Evolutionary conservation across 2,113 vertebrate genomes (phyloP).

Genomic region (Leucoraja erinaceus): DNA sequence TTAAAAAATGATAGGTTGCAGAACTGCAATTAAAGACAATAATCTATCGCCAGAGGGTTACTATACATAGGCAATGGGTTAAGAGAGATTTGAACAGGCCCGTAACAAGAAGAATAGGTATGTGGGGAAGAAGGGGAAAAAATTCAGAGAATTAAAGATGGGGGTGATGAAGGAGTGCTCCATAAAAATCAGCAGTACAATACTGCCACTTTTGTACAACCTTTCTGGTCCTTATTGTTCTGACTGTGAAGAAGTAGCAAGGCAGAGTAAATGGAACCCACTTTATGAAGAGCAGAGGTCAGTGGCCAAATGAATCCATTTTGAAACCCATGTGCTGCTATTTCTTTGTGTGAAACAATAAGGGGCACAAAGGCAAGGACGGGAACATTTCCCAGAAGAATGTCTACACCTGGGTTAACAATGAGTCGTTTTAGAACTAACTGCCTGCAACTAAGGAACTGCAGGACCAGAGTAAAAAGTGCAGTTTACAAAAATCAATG

Average conservation of each 20-base stretch:
- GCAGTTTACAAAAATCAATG: conserved; percentile 8
- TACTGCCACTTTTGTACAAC: not conserved
- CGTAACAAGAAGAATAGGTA: not conserved
- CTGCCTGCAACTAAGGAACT: not conserved
- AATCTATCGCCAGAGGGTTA: not conserved
- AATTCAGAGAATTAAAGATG: not conserved
- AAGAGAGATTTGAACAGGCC: not conserved
- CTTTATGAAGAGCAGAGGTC: not conserved
- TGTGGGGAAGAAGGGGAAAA: not conserved
- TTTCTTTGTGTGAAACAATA: not conserved
- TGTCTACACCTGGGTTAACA: not conserved
- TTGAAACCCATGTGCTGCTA: not conserved
- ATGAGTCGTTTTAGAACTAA: not conserved
- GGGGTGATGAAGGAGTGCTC: not conserved
- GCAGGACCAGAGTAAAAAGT: not conserved
- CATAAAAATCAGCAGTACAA: not conserved
- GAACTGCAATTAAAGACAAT: too few species aligned
- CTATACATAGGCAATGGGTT: not conserved
- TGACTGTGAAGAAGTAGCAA: not conserved
- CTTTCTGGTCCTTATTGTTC: not conserved
- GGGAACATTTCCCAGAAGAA: not conserved
- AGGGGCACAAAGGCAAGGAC: not conserved
- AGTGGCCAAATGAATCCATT: not conserved
- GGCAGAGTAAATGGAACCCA: not conserved
- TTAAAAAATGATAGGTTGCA: not conserved